These are phyloP conservation scores for Pteria penguin DNA, from an alignment of 2,888 invertebrate species.

Conservation along the genomic window DNA sequence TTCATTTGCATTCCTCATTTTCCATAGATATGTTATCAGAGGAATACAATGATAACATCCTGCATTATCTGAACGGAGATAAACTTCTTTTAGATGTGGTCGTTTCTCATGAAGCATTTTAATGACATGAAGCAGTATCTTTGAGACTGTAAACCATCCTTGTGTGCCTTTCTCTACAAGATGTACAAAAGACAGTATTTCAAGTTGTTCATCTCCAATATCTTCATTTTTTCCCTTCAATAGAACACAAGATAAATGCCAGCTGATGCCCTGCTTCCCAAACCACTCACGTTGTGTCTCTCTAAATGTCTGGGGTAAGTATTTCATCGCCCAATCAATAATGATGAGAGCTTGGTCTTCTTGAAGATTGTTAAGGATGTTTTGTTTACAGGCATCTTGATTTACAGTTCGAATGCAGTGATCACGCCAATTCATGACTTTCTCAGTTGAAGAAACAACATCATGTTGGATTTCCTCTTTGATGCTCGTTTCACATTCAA, in stretches of 20 bases:
- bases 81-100: constrained; percentile 9
- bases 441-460: constrained; percentile 2
- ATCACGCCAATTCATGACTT: neutral
- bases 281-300: constrained; percentile 28
- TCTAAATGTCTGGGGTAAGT: constrained; percentile 5
- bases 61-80: constrained; percentile 16
- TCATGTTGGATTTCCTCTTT: constrained; percentile 24
- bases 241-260: constrained; percentile 17
- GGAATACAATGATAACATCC: constrained; percentile 20
- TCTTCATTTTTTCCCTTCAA: neutral
- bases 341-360: constrained; percentile 6
- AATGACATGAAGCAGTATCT: constrained; percentile 9
- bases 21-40: constrained; percentile 20
- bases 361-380: neutral
- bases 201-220: constrained; percentile 7
- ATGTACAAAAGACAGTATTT: constrained; percentile 12
- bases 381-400: neutral
- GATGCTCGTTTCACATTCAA: neutral
- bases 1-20: neutral
- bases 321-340: constrained; percentile 26
- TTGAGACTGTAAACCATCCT: constrained; percentile 18
- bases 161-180: constrained; percentile 5
- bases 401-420: constrained; percentile 11
- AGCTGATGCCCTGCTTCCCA: constrained; percentile 25
- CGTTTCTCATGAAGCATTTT: neutral